phyloP scores from a whole-genome alignment of 1,140 invertebrate species.

The Drosophila novamexicana region DNA sequence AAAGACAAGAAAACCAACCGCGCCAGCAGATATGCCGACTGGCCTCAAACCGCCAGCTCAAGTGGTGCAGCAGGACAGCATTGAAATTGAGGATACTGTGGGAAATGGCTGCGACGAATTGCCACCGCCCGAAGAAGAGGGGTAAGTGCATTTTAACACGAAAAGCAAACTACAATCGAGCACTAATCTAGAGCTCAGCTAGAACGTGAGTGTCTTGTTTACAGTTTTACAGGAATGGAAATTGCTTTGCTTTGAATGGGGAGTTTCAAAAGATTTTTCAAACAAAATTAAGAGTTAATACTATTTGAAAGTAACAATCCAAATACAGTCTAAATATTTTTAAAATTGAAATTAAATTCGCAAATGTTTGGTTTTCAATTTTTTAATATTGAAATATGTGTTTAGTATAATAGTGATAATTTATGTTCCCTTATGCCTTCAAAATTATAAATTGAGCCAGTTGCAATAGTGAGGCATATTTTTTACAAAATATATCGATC shows the following conservation, averaged over 20 bases:
- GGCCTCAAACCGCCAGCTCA: conserved; percentile 66
- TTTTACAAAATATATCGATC: no score
- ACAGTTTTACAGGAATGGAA: conserved; percentile 8
- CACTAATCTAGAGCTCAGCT: conserved; percentile 8
- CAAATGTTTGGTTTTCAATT: no score
- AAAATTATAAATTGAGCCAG: no score
- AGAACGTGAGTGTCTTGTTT: conserved; percentile 11
- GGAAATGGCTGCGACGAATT: conserved; percentile 80
- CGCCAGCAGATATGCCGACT: conserved; percentile 71
- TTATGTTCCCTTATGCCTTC: no score
- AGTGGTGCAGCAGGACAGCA: conserved; percentile 83
- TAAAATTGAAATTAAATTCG: no score
- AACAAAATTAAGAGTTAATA: no score
- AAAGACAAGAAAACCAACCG: conserved; percentile 87
- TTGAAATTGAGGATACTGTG: conserved; percentile 81
- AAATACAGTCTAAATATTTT: no score
- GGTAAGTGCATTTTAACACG: conserved; percentile 50
- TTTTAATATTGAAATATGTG: no score
- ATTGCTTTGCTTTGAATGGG: neutral
- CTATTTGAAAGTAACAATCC: no score
- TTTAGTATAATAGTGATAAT: no score
- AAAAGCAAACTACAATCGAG: neutral
- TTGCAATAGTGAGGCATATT: no score
- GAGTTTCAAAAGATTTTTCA: neutral
- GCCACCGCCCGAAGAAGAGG: conserved; percentile 76